Evolutionary conservation across 1,140 invertebrate genomes (phyloP), one percentile per base, ranked within the genome.

Genomic region (Phymastichus coffea): DNA sequence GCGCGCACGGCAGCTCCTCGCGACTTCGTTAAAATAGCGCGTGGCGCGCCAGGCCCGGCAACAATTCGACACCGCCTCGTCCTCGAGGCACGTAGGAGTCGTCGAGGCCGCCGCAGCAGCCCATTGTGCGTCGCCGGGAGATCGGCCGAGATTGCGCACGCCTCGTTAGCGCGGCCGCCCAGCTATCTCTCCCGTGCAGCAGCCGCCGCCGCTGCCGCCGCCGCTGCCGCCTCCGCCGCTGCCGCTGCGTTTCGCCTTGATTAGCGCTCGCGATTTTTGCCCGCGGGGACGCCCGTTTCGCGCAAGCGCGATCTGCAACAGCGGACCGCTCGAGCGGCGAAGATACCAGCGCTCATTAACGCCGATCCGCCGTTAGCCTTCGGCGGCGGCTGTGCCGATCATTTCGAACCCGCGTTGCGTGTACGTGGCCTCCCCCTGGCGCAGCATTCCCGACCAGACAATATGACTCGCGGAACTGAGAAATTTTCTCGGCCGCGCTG

Each of bases 1-100:
- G 8, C 22, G n/a, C 37, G 2, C 23, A 15, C 28, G 12, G 28
- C 28, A 6, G 28, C 12, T 6, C 6, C 28, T 12, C 28, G 28
- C 12, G 28, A 8, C 30, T 57, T 57, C 47, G 38, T 57, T 57
- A 57, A 57, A 57, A 48, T 48, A 57, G 22, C 44, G n/a, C 12
- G 14, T 22, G 17, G 0, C 2, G 4, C 7, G 8, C 2, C 12
- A 10, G 2, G 1, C 2, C 41, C 20, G 8, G 10, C 20, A 44
- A 44, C n/a, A 44, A 25, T 44, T 30, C 12, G 6, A 6, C 12
- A 8, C 12, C 28, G 6, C 28, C 28, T 12, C 28, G 28, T 1
- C 6, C 6, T 12, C 12, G 6, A 12, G 6, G 28, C 28, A 6
- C 28, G 28, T 12, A 12, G 28, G 6, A 12, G 28, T 12, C 12